Base-by-base conservation (phyloP, 2,888 invertebrate genomes). In the Caenorhabditis sp. region DNA sequence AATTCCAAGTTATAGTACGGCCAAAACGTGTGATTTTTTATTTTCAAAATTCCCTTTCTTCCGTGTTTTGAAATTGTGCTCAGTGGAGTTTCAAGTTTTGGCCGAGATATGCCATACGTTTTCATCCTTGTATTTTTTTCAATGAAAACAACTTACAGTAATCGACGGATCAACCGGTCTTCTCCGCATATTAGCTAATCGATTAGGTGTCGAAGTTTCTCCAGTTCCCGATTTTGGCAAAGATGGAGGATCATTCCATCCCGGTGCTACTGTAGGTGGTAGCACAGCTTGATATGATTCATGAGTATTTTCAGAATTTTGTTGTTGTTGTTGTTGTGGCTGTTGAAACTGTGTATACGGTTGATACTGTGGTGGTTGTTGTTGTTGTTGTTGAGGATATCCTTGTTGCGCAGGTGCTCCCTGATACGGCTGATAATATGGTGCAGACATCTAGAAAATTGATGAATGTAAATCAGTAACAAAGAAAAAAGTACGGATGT, bases 161-260 rank as follows among this genome's bases (percentile, higher is more conserved):
- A 78, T 79, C 5, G 78, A 79, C 1, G 81, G 81, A 69, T 81
- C 77, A 17, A 81, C 74, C 26, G 77, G 78, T 27, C 81, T 64
- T 49, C 70, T 64, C 23, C 77, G 55, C 74, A 78, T 74, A 23
- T 76, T 73, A 6, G 62, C 70, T 12, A 79, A 63, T 21, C 78
- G 69, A 54, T 71, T 79, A 19, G 69, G 23, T 17, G 70, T 31
- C 24, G 57, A 57, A 2, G 53, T 36, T 27, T 58, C 61, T 12
- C 62, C 49, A 17, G 14, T 17, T 3, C 43, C 43, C 1, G 66
- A 14, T 10, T 73, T 49, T 12, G 66, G 51, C 26, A 71, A 62
- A 14, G 74, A 37, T 55, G 82, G 82, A 26, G 82, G 82, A 69
- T 82, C 82, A 64, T 82, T 82, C 82, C 82, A 82, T 17, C 82